Evolutionary conservation across 2,797 vertebrate species (phyloP).

Genomic region (Serranus cabrilla): DNA sequence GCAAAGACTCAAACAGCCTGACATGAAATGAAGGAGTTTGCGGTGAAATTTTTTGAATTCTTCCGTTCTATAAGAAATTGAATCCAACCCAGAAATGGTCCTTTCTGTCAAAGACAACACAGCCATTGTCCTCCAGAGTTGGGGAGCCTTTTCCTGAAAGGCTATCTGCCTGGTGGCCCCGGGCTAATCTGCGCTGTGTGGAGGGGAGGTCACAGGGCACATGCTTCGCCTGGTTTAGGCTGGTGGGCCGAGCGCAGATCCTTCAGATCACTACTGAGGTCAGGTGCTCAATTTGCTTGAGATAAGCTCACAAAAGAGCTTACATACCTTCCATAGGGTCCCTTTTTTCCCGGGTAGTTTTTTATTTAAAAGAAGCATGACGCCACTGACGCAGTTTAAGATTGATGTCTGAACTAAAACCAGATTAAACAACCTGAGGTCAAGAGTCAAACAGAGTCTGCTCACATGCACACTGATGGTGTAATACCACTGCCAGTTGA

Average conservation of each 20-base stretch:
- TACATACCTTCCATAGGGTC: constrained; percentile 10
- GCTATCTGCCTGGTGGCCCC: constrained; percentile 78
- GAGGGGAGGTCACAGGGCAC: constrained; percentile 72
- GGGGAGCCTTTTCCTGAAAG: constrained; percentile 76
- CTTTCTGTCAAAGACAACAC: constrained; percentile 82
- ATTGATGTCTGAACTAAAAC: constrained; percentile 15
- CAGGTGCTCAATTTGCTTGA: constrained; percentile 71
- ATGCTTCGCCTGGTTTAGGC: constrained; percentile 69
- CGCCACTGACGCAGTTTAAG: constrained; percentile 1
- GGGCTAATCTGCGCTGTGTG: constrained; percentile 62
- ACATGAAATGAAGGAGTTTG: constrained; percentile 54
- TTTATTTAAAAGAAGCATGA: constrained; percentile 21
- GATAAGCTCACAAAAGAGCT: constrained; percentile 59
- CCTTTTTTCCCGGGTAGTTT: not conserved
- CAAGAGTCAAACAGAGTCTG: constrained; percentile 3
- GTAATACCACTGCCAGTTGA: not conserved
- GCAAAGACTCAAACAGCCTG: constrained; percentile 37
- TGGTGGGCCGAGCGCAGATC: constrained; percentile 62
- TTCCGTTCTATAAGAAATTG: constrained; percentile 72
- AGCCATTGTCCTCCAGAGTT: constrained; percentile 80
- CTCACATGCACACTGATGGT: not conserved
- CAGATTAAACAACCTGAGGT: constrained; percentile 20
- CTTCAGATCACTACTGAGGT: constrained; percentile 54
- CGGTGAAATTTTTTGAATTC: constrained; percentile 70
- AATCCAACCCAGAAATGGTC: constrained; percentile 80